A percentile compares a stretch with the other conserved stretches of the same genome.
Evolutionary conservation across 2,888 invertebrate genomes (phyloP).

Genomic region (Pterobdella sp.): DNA sequence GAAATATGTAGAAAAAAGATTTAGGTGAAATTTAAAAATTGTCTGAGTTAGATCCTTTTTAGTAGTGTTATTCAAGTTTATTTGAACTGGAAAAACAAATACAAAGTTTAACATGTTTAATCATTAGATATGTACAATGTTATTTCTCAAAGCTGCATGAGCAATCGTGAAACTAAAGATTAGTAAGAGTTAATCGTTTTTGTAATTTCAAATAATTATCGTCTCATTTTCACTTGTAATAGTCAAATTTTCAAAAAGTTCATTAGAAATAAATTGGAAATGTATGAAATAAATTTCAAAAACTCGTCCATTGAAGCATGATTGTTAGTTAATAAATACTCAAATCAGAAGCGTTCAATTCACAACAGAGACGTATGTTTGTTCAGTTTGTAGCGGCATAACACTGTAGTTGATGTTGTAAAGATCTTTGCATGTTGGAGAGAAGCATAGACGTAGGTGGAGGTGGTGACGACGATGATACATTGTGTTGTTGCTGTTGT

Average conservation of each 20-base stretch:
- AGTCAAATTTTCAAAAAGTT: too few relatives aligned
- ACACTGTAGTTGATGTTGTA: slow-evolving; percentile 21
- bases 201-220: too few relatives aligned
- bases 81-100: slow-evolving; percentile 11
- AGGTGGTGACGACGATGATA: slow-evolving; percentile 6
- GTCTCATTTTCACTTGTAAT: too few relatives aligned
- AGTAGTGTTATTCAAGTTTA: slow-evolving; percentile 13
- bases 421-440: slow-evolving; percentile 10
- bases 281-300: too few relatives aligned
- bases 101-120: not conserved
- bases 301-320: too few relatives aligned
- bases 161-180: not conserved
- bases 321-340: too few relatives aligned
- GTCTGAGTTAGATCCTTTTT: not conserved
- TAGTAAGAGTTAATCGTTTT: too few relatives aligned
- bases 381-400: slow-evolving; percentile 21
- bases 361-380: too few relatives aligned
- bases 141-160: too few relatives aligned
- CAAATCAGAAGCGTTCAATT: too few relatives aligned
- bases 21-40: not conserved
- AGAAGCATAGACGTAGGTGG: slow-evolving; percentile 3
- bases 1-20: not conserved
- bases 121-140: not conserved
- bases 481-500: slow-evolving; percentile 14
- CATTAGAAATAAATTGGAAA: too few relatives aligned